A percentile compares a stretch with the other conserved stretches of the same genome.
phyloP scores from a whole-genome alignment of 37 sponge, comb jelly and placozoan genomes.

The Lycopodina hypogea region DNA sequence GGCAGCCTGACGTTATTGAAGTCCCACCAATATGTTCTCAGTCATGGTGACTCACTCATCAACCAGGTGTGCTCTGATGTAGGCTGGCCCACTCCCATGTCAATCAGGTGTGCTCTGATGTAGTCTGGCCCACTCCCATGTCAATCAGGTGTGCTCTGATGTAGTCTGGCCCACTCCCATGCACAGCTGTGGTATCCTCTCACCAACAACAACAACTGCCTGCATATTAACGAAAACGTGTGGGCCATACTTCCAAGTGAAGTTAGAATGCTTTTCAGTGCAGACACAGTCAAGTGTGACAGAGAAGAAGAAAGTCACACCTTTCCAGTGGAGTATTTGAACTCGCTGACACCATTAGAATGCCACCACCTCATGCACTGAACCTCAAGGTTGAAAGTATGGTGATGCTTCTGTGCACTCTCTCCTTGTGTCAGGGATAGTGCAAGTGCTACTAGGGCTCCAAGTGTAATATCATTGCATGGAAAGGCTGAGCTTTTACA shows the following conservation, averaged over 20 bases:
- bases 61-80: neutral
- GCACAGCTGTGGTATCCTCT: neutral
- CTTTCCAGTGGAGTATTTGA: neutral
- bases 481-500: neutral
- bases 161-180: neutral
- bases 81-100: neutral
- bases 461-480: no score
- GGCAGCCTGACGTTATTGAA: neutral
- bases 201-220: neutral
- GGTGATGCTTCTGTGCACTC: no score
- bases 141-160: no score
- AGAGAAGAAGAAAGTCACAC: neutral
- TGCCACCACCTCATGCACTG: neutral
- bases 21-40: neutral
- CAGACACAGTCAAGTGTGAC: neutral
- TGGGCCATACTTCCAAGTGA: neutral
- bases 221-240: neutral
- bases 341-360: neutral
- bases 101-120: neutral
- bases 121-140: neutral
- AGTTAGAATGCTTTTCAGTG: neutral
- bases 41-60: neutral
- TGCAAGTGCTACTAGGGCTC: no score
- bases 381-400: no score
- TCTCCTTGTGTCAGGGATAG: no score